A percentile compares a stretch with the other conserved stretches of the same genome.
These are phyloP conservation scores for Sipha maydis DNA, from an alignment of 2,888 invertebrate genomes.

Conservation along the genomic window DNA sequence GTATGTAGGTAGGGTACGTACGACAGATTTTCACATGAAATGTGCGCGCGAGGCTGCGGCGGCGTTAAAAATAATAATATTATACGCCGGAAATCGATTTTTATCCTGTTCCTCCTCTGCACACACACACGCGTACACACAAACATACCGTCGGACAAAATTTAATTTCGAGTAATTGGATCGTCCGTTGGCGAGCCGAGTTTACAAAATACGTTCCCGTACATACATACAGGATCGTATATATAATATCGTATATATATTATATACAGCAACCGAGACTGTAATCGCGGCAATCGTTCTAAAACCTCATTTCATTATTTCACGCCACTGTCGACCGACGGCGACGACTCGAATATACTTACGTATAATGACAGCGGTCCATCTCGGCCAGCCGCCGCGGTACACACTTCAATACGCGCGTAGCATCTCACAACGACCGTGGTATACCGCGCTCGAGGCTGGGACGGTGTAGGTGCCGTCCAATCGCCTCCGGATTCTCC, in stretches of 20 bases:
- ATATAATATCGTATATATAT: not conserved
- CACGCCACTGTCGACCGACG: not conserved
- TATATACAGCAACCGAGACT: slow-evolving; percentile 22
- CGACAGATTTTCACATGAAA: not conserved
- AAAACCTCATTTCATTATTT: slow-evolving; percentile 42
- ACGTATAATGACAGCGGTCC: slow-evolving; percentile 30
- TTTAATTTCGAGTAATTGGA: slow-evolving; percentile 43
- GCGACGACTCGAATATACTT: not conserved
- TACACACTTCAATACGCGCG: slow-evolving; percentile 24
- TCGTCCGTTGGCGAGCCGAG: slow-evolving; percentile 19
- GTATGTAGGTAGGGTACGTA: no score
- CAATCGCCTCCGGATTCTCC: not conserved
- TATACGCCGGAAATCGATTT: slow-evolving; percentile 26
- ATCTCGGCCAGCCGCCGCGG: slow-evolving; percentile 12
- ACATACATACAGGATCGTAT: not conserved
- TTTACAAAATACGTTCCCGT: not conserved
- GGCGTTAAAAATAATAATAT: slow-evolving; percentile 24
- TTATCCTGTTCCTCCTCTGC: not conserved
- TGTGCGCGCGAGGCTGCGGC: not conserved
- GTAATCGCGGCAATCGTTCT: slow-evolving; percentile 40
- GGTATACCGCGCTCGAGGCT: not conserved
- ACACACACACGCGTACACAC: no score
- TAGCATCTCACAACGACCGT: not conserved
- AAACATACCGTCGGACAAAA: not conserved
- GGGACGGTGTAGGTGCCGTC: not conserved